Evolutionary conservation across 2,888 invertebrate species (phyloP), one percentile per base, ranked within the genome.

Genomic region (Caenorhabditis plicata): DNA sequence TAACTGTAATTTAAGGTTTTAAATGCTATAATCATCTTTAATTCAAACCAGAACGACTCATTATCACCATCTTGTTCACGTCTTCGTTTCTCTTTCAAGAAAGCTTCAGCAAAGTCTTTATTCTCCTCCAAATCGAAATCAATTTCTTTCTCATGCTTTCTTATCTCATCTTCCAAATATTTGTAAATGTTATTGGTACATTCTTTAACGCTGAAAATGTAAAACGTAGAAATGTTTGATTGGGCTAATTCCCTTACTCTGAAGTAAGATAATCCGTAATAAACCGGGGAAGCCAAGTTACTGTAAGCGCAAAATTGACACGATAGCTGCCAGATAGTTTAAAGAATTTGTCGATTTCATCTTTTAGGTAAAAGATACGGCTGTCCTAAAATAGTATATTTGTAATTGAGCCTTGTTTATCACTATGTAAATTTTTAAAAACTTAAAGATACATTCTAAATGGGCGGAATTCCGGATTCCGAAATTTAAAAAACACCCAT

Each of bases 101-200:
- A 68, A 5, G 62, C 53, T 26, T 68, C 68, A 11, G 58, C 62
- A 42, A 43, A 68, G 25, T 68, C 68, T 9, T 45, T 51, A n/a
- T 42, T 47, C 3, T 52, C 53, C 15, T 46, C 56, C 0, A 15
- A 8, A 7, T 56, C 56, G 26, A 52, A 58, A 19, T 45, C 41
- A 22, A 60, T 57, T 32, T 58, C 55, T 9, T 49, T 25, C 5
- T 44, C 33, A 20, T 63, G 67, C 11, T 64, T 47, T 1, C 51
- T 42, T 20, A 68, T 68, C 54, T 68, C 62, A n/a, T 46, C 33
- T 22, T 48, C 32, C 49, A 65, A 61, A 36, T 65, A 68, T 9
- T 41, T 29, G 39, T 48, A 65, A 15, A 68, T 42, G 9, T 51
- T 53, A 13, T 53, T 57, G 3, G 56, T 45, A 32, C 56, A 42